These are phyloP conservation scores for Nannoperca australis DNA, from an alignment of 2,797 vertebrate genomes.

Conservation along the genomic window DNA sequence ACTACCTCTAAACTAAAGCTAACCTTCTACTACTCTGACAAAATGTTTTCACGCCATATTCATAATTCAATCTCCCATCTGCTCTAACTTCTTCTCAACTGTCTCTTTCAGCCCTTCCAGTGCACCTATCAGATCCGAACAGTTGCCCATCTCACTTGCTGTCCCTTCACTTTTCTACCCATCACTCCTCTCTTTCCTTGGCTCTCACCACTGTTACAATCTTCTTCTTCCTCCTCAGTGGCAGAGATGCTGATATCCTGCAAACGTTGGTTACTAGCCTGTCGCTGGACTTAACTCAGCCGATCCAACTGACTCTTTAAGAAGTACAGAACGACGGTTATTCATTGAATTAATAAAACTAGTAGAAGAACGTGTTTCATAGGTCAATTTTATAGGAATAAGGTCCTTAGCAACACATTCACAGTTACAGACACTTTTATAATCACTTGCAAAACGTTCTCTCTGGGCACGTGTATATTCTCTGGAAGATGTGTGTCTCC, in stretches of 20 bases:
- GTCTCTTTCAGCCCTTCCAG: constrained; percentile 4
- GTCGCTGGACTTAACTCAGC: background rate
- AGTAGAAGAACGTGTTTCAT: background rate
- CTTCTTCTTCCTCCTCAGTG: too few relatives aligned
- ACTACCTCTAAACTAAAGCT: background rate
- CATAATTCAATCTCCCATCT: constrained; percentile 7
- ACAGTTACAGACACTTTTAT: constrained; percentile 1
- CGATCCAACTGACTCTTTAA: background rate
- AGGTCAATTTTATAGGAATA: background rate
- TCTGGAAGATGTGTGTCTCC: background rate
- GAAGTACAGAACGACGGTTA: background rate
- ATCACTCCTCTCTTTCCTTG: constrained; percentile 6
- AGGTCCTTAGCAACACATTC: constrained; percentile 8
- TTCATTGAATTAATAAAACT: constrained; percentile 1
- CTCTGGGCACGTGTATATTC: background rate
- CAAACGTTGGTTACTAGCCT: background rate
- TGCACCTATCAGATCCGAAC: constrained; percentile 23
- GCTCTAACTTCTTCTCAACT: background rate
- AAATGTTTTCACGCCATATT: background rate
- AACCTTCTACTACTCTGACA: background rate
- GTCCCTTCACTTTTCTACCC: constrained; percentile 8
- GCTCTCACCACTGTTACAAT: background rate
- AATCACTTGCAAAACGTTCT: constrained; percentile 6
- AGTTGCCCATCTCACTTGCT: background rate
- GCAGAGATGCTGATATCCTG: too few relatives aligned